phyloP scores from a whole-genome alignment of 1,140 invertebrate genomes.

The Drosophila novamexicana region DNA sequence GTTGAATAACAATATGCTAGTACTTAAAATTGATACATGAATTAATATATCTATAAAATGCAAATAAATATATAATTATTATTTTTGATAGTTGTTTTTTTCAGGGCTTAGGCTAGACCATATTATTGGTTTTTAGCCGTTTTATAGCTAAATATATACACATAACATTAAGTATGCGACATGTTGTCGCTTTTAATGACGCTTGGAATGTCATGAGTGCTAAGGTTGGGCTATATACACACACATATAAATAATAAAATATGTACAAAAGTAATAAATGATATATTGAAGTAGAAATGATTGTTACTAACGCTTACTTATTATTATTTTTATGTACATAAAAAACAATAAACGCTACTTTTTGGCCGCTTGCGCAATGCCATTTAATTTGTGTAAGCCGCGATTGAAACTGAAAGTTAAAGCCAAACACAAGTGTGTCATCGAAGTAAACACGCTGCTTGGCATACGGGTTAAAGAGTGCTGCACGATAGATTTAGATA shows the following conservation, averaged over 20 bases:
- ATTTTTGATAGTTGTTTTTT: conserved; percentile 14
- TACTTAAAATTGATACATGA: conserved; percentile 1
- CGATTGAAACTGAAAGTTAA: conserved; percentile 40
- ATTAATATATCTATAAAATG: neutral
- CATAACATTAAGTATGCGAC: conserved; percentile 71
- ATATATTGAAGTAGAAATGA: conserved; percentile 11
- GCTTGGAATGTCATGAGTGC: conserved; percentile 40
- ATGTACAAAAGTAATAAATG: neutral
- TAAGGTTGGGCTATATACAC: conserved; percentile 26
- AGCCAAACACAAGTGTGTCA: conserved; percentile 41
- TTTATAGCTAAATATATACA: conserved; percentile 53
- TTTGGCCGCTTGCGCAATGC: conserved; percentile 28
- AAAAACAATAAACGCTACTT: conserved; percentile 28
- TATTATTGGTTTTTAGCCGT: conserved; percentile 3
- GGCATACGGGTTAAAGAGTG: conserved; percentile 18
- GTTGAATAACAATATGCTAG: conserved; percentile 7
- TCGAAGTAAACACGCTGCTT: conserved; percentile 3
- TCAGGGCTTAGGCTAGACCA: conserved; percentile 29
- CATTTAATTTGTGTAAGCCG: conserved; percentile 29
- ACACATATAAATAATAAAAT: neutral
- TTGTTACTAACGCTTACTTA: conserved; percentile 18
- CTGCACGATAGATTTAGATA: neutral
- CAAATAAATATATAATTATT: conserved; percentile 19
- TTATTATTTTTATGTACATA: conserved; percentile 10
- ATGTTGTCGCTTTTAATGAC: conserved; percentile 61